These are phyloP conservation scores for Mus spicilegus DNA, from an alignment of 2,113 vertebrate species.

Conservation along the genomic window DNA sequence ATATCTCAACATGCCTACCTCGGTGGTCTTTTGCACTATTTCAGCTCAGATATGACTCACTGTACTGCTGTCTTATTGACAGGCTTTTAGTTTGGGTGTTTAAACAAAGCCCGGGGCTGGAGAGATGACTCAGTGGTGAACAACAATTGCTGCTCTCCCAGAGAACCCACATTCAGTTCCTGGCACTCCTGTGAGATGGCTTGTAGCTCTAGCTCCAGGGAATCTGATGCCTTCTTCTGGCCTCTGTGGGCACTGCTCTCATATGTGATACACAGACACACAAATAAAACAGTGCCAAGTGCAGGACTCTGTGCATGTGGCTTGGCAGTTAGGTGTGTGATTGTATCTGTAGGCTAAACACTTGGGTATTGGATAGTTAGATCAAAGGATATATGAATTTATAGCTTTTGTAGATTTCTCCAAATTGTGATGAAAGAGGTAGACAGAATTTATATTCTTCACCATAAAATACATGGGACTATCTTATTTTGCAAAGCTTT, in stretches of 20 bases:
- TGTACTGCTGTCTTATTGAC: conserved; percentile 9
- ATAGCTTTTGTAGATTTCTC: conserved; percentile 60
- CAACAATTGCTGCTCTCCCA: not conserved
- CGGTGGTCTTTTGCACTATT: not conserved
- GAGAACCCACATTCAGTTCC: not conserved
- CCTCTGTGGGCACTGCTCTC: not conserved
- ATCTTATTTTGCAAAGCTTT: not conserved
- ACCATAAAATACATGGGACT: not conserved
- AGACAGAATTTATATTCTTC: conserved; percentile 1
- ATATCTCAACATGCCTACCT: not conserved
- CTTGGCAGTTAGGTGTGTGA: not conserved
- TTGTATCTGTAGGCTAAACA: not conserved
- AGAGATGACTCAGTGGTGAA: not conserved
- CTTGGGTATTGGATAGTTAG: conserved; percentile 3
- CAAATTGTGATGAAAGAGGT: conserved; percentile 26
- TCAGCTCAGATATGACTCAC: not conserved
- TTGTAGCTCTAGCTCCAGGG: not conserved
- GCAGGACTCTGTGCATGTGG: not conserved
- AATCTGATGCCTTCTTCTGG: not conserved
- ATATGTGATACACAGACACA: not conserved
- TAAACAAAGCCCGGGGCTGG: not conserved
- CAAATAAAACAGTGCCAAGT: not conserved
- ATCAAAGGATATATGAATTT: conserved; percentile 47
- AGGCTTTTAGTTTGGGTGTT: conserved; percentile 27
- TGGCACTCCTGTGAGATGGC: no score